Evolutionary conservation across 2,888 invertebrate genomes (phyloP), one percentile per base, ranked within the genome.

Genomic region (Ornithoptera alexandrae): DNA sequence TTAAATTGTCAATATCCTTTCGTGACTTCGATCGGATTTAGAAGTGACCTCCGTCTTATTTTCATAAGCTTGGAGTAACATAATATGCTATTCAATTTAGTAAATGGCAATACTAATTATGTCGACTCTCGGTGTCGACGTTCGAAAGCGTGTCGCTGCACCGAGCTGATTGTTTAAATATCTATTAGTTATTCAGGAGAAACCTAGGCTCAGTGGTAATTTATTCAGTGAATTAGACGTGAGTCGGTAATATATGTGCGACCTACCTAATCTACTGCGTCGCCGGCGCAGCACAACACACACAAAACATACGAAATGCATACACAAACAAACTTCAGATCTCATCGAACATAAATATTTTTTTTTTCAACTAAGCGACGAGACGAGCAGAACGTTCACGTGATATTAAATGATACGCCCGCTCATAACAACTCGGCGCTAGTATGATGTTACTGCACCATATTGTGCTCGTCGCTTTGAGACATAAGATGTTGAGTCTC

Each of bases 141-240:
- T 81, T 85, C 83, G 87, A 88, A 88, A 87, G 85, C 79, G 74
- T 76, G 79, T 76, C 74, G 74, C 75, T 78, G 79, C 79, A 81
- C 81, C 82, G 84, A 81, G 84, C 84, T 84, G 85, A 87, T 86
- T 87, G 86, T 84, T 85, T 82, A 84, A 84, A 84, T 81, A 84
- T 81, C 80, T 81, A 87, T 86, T 89, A 87, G 84, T 84, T 84
- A 88, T 88, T 88, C 85, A 87, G 84, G 88, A 88, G 90, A 89
- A 89, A 90, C 89, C 84, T 86, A 86, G 84, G 82, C 75, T 80
- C 81, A 80, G 73, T 84, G 82, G 87, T 85, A 85, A 90, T 91
- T 85, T 88, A 89, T 90, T 83, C 88, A 84, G 81, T 80, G 81
- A 84, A 88, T 88, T 85, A 88, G 85, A 88, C 88, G 84, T 86